A percentile compares a stretch with the other conserved stretches of the same genome.
Conservation (phyloP, 2,113 vertebrate species). For the Gymnocephalus cernua region DNA sequence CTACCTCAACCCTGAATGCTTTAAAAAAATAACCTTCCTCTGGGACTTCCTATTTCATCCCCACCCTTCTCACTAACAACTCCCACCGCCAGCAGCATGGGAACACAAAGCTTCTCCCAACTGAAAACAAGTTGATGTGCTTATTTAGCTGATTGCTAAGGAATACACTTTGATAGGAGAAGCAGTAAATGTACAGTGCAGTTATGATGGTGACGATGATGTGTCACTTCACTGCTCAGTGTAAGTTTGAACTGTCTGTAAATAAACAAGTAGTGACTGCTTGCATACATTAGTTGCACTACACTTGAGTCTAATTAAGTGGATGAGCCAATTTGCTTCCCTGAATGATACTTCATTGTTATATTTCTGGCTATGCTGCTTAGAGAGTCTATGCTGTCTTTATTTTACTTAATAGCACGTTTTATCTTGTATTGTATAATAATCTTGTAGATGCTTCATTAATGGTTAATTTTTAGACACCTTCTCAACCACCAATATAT, state of each 20-base stretch:
- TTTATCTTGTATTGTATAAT: background rate
- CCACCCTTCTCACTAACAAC: constrained; percentile 30
- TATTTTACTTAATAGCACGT: background rate
- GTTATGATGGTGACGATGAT: constrained; percentile 9
- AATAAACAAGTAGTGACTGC: constrained; percentile 61
- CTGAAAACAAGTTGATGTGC: background rate
- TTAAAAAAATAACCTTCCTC: constrained; percentile 51
- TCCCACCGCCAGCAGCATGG: background rate
- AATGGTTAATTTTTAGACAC: background rate
- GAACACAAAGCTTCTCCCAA: constrained; percentile 15
- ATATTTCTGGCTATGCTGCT: background rate
- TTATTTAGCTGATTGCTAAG: constrained; percentile 1
- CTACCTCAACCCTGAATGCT: constrained; percentile 17
- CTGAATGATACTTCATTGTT: constrained; percentile 16
- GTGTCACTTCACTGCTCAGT: constrained; percentile 47
- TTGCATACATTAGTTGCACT: constrained; percentile 51
- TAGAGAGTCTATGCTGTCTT: background rate
- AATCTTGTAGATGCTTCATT: background rate
- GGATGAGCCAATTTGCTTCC: constrained; percentile 34
- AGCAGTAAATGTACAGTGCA: constrained; percentile 3
- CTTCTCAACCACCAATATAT: background rate
- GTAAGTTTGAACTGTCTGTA: constrained; percentile 54
- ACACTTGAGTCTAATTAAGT: constrained; percentile 54
- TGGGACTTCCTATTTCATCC: constrained; percentile 21
- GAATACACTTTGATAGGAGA: background rate